Conservation (phyloP, 2,797 vertebrate genomes). For the Microchirus variegatus region DNA sequence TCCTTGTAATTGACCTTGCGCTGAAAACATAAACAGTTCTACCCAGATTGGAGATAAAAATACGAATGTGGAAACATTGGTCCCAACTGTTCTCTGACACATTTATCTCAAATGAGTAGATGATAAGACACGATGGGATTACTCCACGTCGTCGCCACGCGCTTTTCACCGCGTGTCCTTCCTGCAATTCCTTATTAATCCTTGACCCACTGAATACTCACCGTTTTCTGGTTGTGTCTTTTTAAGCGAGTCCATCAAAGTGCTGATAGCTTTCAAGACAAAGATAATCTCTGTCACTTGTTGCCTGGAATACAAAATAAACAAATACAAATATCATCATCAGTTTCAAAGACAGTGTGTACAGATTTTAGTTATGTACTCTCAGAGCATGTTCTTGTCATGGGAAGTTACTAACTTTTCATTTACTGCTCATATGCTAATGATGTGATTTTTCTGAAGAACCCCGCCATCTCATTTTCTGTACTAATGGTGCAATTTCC, state of each 20-base stretch:
- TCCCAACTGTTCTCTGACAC: constrained; percentile 55
- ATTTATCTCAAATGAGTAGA: constrained; percentile 48
- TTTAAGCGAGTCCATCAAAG: constrained; percentile 99
- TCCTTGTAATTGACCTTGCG: constrained; percentile 53
- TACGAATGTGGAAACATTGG: constrained; percentile 26
- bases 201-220: constrained; percentile 73
- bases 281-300: constrained; percentile 99
- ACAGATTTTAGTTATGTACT: neutral
- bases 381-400: no score
- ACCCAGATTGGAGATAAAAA: constrained; percentile 41
- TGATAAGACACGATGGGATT: constrained; percentile 6
- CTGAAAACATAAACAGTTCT: constrained; percentile 47
- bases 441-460: constrained; percentile 2
- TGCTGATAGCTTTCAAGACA: constrained; percentile 98
- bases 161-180: neutral
- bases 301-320: constrained; percentile 84
- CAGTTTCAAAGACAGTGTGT: neutral
- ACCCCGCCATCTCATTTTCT: neutral
- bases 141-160: neutral
- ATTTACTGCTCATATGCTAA: constrained; percentile 7
- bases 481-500: constrained; percentile 18
- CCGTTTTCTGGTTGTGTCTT: constrained; percentile 99
- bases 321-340: neutral
- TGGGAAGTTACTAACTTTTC: neutral
- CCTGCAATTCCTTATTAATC: constrained; percentile 15